phyloP scores from a whole-genome alignment of 2,113 vertebrate genomes.

The Nothoprocta pentlandii region DNA sequence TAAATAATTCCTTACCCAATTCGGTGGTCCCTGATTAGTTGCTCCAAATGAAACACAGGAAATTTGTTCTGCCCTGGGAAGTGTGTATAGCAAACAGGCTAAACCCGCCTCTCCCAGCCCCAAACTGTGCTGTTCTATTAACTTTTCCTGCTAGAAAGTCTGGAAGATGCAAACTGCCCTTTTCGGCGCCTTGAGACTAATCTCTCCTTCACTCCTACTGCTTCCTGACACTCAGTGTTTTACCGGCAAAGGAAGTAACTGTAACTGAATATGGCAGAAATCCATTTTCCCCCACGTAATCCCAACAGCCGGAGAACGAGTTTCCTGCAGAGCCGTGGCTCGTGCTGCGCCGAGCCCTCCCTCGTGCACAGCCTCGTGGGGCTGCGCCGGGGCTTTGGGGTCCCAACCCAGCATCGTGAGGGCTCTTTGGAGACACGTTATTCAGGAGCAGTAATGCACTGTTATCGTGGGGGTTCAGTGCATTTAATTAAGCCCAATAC shows the following conservation, averaged over 20 bases:
- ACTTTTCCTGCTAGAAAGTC: neutral
- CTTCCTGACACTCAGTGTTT: neutral
- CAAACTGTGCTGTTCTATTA: neutral
- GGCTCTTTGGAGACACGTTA: conserved; percentile 29
- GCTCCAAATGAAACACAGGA: neutral
- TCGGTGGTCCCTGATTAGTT: neutral
- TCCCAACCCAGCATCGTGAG: conserved; percentile 33
- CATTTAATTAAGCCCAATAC: conserved; percentile 75
- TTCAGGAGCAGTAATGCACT: conserved; percentile 57
- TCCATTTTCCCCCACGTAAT: conserved; percentile 12
- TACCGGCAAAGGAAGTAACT: conserved; percentile 34
- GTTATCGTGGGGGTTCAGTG: conserved; percentile 47
- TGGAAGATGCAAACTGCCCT: conserved; percentile 1
- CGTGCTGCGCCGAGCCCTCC: neutral
- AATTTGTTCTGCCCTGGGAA: neutral
- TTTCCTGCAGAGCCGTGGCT: neutral
- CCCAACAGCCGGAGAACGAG: conserved; percentile 3
- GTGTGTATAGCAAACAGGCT: neutral
- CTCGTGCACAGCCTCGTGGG: neutral
- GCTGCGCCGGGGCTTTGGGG: neutral
- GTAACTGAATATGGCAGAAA: conserved; percentile 8
- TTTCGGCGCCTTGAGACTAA: neutral
- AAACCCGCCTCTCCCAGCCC: neutral
- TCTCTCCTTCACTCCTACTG: neutral
- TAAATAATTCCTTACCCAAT: neutral